Conservation (phyloP, 1,140 invertebrate genomes). For the Octopus sinensis region DNA sequence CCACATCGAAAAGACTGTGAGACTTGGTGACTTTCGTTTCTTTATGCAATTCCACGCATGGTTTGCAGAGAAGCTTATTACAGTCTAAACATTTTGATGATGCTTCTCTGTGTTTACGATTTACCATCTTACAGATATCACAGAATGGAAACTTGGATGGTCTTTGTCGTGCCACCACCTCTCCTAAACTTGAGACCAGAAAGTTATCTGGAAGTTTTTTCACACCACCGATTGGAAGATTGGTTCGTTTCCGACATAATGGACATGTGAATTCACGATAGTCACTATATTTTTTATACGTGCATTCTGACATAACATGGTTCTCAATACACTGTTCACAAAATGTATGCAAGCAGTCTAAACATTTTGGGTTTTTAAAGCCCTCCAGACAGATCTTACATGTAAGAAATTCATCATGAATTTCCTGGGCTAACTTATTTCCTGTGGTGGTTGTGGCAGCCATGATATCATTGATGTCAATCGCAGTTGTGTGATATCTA, state of each 20-base stretch:
- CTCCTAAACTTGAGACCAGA: slow-evolving; percentile 56
- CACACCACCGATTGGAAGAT: slow-evolving; percentile 57
- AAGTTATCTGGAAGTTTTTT: slow-evolving; percentile 60
- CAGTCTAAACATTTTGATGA: slow-evolving; percentile 59
- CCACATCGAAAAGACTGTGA: slow-evolving; percentile 58
- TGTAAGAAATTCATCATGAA: slow-evolving; percentile 36
- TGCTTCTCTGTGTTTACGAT: slow-evolving; percentile 54
- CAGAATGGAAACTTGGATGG: slow-evolving; percentile 57
- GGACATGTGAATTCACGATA: slow-evolving; percentile 59
- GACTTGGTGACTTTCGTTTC: slow-evolving; percentile 56
- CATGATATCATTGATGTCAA: slow-evolving; percentile 16
- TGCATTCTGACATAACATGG: slow-evolving; percentile 54
- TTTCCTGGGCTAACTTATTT: slow-evolving; percentile 12
- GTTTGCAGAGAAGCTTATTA: slow-evolving; percentile 57
- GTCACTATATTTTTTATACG: slow-evolving; percentile 58
- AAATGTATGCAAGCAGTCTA: slow-evolving; percentile 89
- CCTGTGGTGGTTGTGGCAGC: slow-evolving; percentile 1
- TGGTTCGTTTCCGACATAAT: slow-evolving; percentile 57
- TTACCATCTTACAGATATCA: slow-evolving; percentile 58
- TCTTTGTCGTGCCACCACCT: slow-evolving; percentile 51
- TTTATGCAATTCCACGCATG: slow-evolving; percentile 55
- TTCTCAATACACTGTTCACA: slow-evolving; percentile 74
- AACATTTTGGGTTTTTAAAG: slow-evolving; percentile 68
- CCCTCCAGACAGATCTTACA: slow-evolving; percentile 57
- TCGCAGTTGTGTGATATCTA: slow-evolving; percentile 8